Base-by-base conservation (phyloP, 2,797 vertebrate species). In the Ispidina lecontei region DNA sequence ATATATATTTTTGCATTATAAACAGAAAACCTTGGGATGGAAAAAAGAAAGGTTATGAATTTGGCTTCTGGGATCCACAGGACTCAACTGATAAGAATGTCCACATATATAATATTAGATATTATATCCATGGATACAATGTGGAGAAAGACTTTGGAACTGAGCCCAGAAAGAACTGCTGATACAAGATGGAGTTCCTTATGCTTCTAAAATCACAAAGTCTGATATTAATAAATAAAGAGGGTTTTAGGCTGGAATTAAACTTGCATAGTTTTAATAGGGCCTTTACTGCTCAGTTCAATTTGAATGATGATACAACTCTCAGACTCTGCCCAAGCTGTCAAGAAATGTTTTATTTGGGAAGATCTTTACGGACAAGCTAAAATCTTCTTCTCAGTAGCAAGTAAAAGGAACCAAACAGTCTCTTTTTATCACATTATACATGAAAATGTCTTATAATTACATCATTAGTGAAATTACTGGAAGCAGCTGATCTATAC, bases 101-200 rank as follows among this genome's bases (percentile, higher is more conserved):
- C 75, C 78, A 91, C 28, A 87, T 58, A 84, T 55, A 46, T 5
- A 63, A 62, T 64, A 72, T 46, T 78, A 91, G 73, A 64, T 86
- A 84, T 91, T 20, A 73, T 37, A 88, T 52, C 71, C 72, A 84
- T 2, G 0, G 62, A 71, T 79, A 94, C 28, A 82, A 62, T 15
- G 41, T 79, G 64, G 49, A 90, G 58, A 84, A 88, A 82, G 64
- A 76, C 23, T 77, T 94, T 89, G 88, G 91, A 90, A 89, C 2
- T 79, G 46, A 91, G 87, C 90, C 86, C 93, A 95, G 83, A 90
- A 85, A 93, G 51, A 93, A 64, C 51, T 84, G 77, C 65, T 87
- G 64, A 82, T 82, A 86, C 16, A 54, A 92, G 59, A 70, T 17
- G n/a, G 64, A 46, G 47, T 75, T 89, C 55, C 55, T 89, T 80